A percentile compares a stretch with the other conserved stretches of the same genome.
phyloP scores from a whole-genome alignment of 2,797 vertebrate genomes.

The Phrynocephalus forsythii region DNA sequence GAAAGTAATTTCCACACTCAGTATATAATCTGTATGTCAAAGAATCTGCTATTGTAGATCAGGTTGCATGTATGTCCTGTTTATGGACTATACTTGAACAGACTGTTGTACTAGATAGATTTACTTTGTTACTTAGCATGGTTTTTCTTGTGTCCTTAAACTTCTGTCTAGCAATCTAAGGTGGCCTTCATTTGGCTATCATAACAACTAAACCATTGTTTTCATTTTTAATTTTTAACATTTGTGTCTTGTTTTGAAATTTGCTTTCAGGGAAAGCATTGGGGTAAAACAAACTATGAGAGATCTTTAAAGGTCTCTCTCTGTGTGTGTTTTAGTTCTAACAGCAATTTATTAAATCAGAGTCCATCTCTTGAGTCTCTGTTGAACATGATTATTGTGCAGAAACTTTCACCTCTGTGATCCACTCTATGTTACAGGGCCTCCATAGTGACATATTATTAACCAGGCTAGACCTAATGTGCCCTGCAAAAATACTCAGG shows the following conservation, averaged over 20 bases:
- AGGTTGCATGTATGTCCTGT: not conserved
- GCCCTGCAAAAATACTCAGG: not conserved
- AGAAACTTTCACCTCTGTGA: not conserved
- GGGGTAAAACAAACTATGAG: not conserved
- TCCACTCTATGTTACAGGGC: not conserved
- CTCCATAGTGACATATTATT: not conserved
- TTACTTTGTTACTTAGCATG: not conserved
- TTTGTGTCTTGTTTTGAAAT: not conserved
- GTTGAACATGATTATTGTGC: not conserved
- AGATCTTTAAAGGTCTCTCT: not conserved
- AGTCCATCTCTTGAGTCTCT: not conserved
- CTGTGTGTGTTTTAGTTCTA: not conserved
- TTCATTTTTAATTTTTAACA: not conserved
- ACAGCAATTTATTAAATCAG: not conserved
- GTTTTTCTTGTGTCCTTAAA: not conserved
- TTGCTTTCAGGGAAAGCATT: not conserved
- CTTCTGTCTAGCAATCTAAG: not conserved
- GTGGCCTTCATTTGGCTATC: not conserved
- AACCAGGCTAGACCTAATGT: not conserved
- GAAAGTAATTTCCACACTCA: not conserved
- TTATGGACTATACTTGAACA: not conserved
- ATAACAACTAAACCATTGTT: not conserved
- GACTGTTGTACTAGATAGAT: not conserved
- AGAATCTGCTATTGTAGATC: not conserved
- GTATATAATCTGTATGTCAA: not conserved